Base-by-base conservation (phyloP, 2,888 invertebrate genomes). In the Heliconius erato region DNA sequence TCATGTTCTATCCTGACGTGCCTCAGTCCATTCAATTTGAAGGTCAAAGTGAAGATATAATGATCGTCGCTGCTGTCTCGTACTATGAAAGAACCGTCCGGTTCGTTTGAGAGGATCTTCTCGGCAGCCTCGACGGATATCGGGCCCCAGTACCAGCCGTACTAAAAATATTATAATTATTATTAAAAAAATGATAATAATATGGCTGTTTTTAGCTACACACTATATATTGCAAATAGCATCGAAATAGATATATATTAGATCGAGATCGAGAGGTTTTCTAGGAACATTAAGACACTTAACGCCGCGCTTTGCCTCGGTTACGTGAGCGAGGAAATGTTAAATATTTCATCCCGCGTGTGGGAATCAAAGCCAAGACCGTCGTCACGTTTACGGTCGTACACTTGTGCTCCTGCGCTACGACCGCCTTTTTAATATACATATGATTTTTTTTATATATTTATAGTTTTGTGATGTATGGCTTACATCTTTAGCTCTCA, bases 71-170 rank as follows among this genome's bases (percentile, higher is more conserved):
- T 98, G 93, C 98, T 98, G 91, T 99, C 99, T 85, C 99, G 97
- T 23, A 99, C 99, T 87, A 99, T 98, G 91, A 99, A 99, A 26
- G 99, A 99, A 14, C 99, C 99, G 90, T 99, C 99, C 1, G 99
- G 98, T 93, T 99, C 99, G 90, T 98, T 98, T 6, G 98, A 98
- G 77, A 99, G 96, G 85, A 99, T 98, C 94, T 98, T 98, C 92
- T 99, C 99, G 2, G 99, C 99, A 83, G 98, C 98, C 93, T 98
- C 98, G 80, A 98, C 98, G 40, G 98, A 98, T 89, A 99, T 97
- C 63, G 99, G 98, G 84, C 99, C 99, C 99, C 99, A 99, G 92
- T 99, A 99, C 99, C 99, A 99, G 71, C 98, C 99, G 91, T 98
- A 98, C 98, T 98, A 92, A 86, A 96, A 89, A 82, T 86, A 85